Conservation (phyloP, 2,113 vertebrate species). For the Crocuta crocuta region DNA sequence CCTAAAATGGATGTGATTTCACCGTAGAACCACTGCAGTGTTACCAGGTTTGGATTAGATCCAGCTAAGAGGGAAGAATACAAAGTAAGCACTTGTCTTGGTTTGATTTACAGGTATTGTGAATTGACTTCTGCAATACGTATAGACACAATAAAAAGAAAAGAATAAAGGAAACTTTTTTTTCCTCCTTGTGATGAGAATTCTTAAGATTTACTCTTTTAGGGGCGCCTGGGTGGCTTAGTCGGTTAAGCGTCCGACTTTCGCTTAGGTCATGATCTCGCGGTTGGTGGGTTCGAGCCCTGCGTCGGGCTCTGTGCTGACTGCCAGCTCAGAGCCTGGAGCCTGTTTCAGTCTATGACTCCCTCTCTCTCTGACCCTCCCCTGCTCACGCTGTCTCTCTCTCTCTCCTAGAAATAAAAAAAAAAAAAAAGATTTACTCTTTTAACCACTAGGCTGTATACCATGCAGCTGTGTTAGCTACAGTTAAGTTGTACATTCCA, state of each 20-base stretch:
- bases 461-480: neutral
- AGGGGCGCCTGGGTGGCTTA: too few relatives aligned
- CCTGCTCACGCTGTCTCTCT: too few relatives aligned
- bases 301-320: too few relatives aligned
- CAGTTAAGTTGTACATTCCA: neutral
- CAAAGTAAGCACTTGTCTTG: neutral
- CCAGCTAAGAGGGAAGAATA: neutral
- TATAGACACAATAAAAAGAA: neutral
- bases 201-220: neutral
- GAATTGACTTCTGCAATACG: neutral
- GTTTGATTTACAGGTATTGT: neutral
- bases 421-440: neutral
- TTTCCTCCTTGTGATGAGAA: neutral
- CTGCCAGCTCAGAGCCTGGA: too few relatives aligned
- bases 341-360: too few relatives aligned
- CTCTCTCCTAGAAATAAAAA: too few relatives aligned
- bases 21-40: neutral
- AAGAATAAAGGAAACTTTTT: neutral
- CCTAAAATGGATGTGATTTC: neutral
- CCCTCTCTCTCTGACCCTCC: too few relatives aligned
- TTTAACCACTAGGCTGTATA: neutral
- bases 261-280: too few relatives aligned
- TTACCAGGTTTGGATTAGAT: neutral
- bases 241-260: too few relatives aligned
- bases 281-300: too few relatives aligned